A percentile compares a stretch with the other conserved stretches of the same genome.
These are phyloP conservation scores for Zonotrichia leucophrys DNA, from an alignment of 2,113 vertebrate genomes.

Conservation along the genomic window DNA sequence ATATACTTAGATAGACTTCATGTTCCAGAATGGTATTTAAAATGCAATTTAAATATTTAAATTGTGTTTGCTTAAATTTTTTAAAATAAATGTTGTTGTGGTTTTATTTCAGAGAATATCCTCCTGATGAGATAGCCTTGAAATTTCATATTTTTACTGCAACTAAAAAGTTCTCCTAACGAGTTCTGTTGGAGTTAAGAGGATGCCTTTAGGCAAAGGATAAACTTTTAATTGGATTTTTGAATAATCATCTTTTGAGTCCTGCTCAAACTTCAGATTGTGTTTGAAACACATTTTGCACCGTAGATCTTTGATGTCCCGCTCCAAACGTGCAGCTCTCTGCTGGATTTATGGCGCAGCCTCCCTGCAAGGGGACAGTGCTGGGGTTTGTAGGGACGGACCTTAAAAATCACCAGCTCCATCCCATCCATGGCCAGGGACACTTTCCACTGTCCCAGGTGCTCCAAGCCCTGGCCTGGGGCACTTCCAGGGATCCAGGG, in stretches of 20 bases:
- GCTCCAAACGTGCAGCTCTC: not conserved
- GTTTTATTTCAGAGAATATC: not conserved
- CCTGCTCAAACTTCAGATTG: not conserved
- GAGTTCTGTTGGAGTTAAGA: not conserved
- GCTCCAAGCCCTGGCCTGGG: not conserved
- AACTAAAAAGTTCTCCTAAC: not conserved
- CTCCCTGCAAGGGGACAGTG: not conserved
- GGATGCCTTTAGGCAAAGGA: not conserved
- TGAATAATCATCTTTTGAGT: not conserved
- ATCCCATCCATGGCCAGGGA: not conserved
- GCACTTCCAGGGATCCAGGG: not conserved
- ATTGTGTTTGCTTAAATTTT: not conserved
- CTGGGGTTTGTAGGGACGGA: not conserved
- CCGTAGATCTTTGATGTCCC: not conserved
- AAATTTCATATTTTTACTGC: not conserved
- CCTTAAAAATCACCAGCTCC: not conserved
- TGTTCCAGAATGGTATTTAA: not conserved
- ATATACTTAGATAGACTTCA: not conserved
- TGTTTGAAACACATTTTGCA: not conserved
- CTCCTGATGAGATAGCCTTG: not conserved
- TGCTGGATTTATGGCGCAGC: not conserved
- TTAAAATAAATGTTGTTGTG: not conserved
- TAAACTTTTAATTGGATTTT: constrained; percentile 41
- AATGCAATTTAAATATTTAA: constrained; percentile 30
- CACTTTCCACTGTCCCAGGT: rapidly evolving